These are phyloP conservation scores for Florisuga fusca DNA, from an alignment of 2,797 vertebrate species.

Conservation along the genomic window DNA sequence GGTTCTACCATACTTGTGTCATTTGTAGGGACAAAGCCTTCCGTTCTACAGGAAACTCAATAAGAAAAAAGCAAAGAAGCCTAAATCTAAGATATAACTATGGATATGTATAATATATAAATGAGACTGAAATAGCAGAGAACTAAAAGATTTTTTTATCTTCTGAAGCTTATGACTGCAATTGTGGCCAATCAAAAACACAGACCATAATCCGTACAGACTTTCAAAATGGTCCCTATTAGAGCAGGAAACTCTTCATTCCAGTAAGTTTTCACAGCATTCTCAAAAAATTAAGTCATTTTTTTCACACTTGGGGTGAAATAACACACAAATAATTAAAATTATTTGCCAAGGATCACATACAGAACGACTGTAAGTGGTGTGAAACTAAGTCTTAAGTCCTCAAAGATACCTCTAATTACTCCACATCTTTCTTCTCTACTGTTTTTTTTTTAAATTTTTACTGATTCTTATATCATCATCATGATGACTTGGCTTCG, in stretches of 20 bases:
- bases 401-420: neutral
- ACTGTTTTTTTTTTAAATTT: neutral
- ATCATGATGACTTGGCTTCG: too few relatives aligned
- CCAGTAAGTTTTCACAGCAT: neutral
- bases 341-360: neutral
- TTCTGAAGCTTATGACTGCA: neutral
- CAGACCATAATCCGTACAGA: neutral
- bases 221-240: neutral
- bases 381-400: neutral
- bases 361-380: neutral
- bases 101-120: neutral
- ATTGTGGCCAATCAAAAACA: neutral
- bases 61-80: neutral
- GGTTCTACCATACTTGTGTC: neutral
- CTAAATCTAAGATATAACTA: neutral
- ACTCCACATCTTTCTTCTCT: neutral
- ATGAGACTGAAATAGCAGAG: neutral
- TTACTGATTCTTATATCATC: too few relatives aligned
- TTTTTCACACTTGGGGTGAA: neutral
- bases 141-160: neutral
- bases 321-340: neutral
- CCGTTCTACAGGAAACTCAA: neutral
- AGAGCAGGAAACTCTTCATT: neutral
- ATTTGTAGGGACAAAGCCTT: neutral
- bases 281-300: neutral